A percentile compares a stretch with the other conserved stretches of the same genome.
Evolutionary conservation across 2,113 vertebrate species (phyloP).

Genomic region (Sterrhoptilus dennistouni): DNA sequence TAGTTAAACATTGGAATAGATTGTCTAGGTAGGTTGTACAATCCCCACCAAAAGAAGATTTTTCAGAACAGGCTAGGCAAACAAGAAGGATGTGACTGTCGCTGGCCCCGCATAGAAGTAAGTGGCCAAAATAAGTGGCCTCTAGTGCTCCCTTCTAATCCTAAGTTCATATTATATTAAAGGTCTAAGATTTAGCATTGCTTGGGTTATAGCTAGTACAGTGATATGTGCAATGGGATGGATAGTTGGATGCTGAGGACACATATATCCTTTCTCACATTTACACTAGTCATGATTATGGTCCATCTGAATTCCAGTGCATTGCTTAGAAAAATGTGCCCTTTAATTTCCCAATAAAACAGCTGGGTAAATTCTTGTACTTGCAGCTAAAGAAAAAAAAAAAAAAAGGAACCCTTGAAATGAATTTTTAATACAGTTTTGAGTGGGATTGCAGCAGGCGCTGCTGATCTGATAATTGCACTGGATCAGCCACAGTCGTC

Average conservation of each 20-base stretch:
- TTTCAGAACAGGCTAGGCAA: not conserved
- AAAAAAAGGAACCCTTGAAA: slow-evolving; percentile 30
- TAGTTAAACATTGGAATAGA: slow-evolving; percentile 8
- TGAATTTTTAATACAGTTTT: slow-evolving; percentile 70
- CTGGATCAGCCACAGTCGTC: slow-evolving; percentile 41
- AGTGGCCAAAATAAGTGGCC: not conserved
- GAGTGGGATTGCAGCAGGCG: slow-evolving; percentile 66
- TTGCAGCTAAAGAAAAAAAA: slow-evolving; percentile 9
- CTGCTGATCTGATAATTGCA: slow-evolving; percentile 66
- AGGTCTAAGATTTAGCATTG: not conserved
- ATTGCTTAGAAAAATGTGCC: slow-evolving; percentile 60
- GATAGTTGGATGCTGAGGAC: not conserved
- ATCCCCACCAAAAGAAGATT: not conserved
- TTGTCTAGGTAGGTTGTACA: not conserved
- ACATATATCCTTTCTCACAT: slow-evolving; percentile 6
- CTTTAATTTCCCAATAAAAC: slow-evolving; percentile 66
- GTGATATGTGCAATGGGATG: slow-evolving; percentile 10
- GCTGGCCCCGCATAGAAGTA: not conserved
- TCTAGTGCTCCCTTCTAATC: not conserved
- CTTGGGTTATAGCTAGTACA: not conserved
- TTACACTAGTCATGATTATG: slow-evolving; percentile 19
- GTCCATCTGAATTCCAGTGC: slow-evolving; percentile 52
- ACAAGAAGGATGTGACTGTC: not conserved
- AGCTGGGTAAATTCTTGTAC: slow-evolving; percentile 59
- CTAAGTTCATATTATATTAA: not conserved